A percentile compares a stretch with the other conserved stretches of the same genome.
These are phyloP conservation scores for Eupithecia subumbrata DNA, from an alignment of 2,888 invertebrate species.

Conservation along the genomic window DNA sequence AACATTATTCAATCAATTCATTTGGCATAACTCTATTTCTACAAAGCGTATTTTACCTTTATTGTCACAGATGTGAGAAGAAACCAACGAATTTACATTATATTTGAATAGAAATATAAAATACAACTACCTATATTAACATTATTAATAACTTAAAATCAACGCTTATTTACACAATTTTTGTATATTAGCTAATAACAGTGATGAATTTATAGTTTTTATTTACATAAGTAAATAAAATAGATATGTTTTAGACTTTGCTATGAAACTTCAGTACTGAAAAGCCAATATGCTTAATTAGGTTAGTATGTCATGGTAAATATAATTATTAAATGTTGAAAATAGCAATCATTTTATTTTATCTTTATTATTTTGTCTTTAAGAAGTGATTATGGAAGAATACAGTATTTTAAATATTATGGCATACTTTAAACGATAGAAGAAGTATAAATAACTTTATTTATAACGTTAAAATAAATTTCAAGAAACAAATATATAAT, in stretches of 20 bases:
- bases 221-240: conserved; percentile 70
- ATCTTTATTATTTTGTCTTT: not conserved
- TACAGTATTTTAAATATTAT: not conserved
- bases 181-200: conserved; percentile 64
- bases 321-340: conserved; percentile 8
- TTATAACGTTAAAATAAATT: conserved; percentile 19
- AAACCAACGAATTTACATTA: conserved; percentile 57
- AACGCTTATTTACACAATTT: conserved; percentile 64
- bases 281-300: conserved; percentile 20
- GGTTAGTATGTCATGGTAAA: not conserved
- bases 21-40: conserved; percentile 76
- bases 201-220: conserved; percentile 59
- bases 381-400: conserved; percentile 3
- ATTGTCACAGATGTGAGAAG: conserved; percentile 82
- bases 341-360: conserved; percentile 1
- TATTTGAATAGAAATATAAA: conserved; percentile 49
- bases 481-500: conserved; percentile 38
- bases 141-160: conserved; percentile 47
- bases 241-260: conserved; percentile 79
- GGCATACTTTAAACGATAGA: conserved; percentile 5
- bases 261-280: conserved; percentile 37
- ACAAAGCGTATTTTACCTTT: conserved; percentile 82
- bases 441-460: not conserved
- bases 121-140: conserved; percentile 43
- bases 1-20: conserved; percentile 41